Evolutionary conservation across 2,797 vertebrate species (phyloP), one percentile per base, ranked within the genome.

Genomic region (Eptatretus atami): DNA sequence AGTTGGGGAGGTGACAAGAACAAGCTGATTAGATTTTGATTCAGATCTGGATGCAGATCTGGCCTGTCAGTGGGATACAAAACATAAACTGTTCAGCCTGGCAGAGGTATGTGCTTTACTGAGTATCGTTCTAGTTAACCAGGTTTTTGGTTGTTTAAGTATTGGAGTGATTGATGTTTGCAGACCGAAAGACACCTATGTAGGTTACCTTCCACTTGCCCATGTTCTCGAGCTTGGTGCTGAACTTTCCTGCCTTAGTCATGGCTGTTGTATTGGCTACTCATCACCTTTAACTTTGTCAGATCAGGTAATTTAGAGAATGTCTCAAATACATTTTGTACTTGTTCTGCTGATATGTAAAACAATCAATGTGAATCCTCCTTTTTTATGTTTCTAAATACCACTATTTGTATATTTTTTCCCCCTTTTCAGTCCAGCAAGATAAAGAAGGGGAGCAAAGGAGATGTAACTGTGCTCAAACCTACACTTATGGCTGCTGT

Each of bases 181-280:
- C 70, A 96, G 92, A n/a, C 77, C 81, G 64, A 76, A 79, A 53
- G 92, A 98, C 65, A 96, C 83, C 0, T 98, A 98, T 19, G 88
- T 98, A 19, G 92, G 83, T 65, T 98, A 98, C 69, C 75, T 98
- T 70, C 92, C 92, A 44, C 73, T 98, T 74, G 92, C 92, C 69
- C 92, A 98, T 1, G 92, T 98, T 13, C 71, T 98, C 57, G 92
- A 98, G 69, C 74, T 98, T 79, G 96, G 86, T 1, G 92, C 92
- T 63, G 92, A 98, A 74, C 84, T 98, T 70, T 94, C 88, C 10
- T 93, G 92, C 63, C 76, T 96, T 67, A 82, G 86, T 0, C 92
- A 96, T 0, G 90, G 90, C 69, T 95, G 88, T 73, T 80, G 82
- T 65, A 88, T 98, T 1, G 92, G 92, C 52, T 98, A 98, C 68